These are phyloP conservation scores for Uloborus diversus DNA, from an alignment of 1,140 invertebrate species.

Conservation along the genomic window DNA sequence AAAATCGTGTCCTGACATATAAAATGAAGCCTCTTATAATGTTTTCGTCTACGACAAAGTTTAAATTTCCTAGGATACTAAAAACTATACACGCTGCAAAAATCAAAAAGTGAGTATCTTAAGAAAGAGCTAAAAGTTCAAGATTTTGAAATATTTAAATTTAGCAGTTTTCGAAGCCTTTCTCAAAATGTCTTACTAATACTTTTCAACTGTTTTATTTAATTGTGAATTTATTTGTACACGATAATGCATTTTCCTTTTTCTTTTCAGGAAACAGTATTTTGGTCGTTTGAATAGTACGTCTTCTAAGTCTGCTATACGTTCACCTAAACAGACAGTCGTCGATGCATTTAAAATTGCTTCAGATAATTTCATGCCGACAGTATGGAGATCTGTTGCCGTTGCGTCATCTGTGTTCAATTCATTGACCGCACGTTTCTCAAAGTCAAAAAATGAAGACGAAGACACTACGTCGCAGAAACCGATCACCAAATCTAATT, in stretches of 20 bases:
- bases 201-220: too few relatives aligned
- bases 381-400: conserved; percentile 31
- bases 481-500: not conserved
- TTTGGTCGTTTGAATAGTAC: conserved; percentile 12
- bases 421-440: not conserved
- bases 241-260: not conserved
- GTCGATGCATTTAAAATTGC: not conserved
- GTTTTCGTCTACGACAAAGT: too few relatives aligned
- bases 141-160: too few relatives aligned
- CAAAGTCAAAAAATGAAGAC: not conserved
- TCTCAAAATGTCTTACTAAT: too few relatives aligned
- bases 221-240: not conserved
- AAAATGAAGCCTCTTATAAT: too few relatives aligned
- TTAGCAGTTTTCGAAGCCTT: too few relatives aligned
- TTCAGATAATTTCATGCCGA: conserved; percentile 9
- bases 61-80: too few relatives aligned
- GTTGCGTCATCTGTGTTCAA: conserved; percentile 7
- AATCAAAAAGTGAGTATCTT: too few relatives aligned
- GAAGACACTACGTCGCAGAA: not conserved
- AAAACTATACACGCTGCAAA: too few relatives aligned
- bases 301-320: conserved; percentile 24
- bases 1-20: too few relatives aligned
- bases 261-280: not conserved
- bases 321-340: not conserved
- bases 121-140: too few relatives aligned